A percentile compares a stretch with the other conserved stretches of the same genome.
Evolutionary conservation across 2,113 vertebrate species (phyloP).

Genomic region (Mionectes macconnelli): DNA sequence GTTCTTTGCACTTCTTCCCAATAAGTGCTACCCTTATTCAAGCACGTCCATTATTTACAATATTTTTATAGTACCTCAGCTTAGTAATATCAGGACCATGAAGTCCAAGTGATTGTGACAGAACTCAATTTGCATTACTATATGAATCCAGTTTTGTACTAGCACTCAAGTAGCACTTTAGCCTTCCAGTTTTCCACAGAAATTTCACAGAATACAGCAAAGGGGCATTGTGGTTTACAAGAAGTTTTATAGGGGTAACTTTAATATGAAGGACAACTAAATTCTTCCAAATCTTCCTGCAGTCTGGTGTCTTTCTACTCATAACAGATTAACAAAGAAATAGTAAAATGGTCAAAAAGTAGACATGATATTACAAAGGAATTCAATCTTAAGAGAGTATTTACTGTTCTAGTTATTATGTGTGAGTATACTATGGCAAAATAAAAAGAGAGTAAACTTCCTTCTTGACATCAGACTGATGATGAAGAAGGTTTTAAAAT

Average conservation of each 20-base stretch:
- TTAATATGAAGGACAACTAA: not conserved
- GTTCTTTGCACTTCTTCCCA: not conserved
- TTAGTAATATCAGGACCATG: not conserved
- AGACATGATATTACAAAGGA: not conserved
- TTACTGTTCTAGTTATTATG: not conserved
- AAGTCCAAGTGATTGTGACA: not conserved
- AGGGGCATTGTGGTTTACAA: not conserved
- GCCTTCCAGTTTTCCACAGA: not conserved
- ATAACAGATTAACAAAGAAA: not conserved
- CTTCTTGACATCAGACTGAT: not conserved
- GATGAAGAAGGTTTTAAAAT: not conserved
- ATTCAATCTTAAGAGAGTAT: not conserved
- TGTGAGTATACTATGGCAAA: not conserved
- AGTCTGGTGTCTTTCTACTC: not conserved
- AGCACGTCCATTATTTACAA: not conserved
- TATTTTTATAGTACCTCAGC: not conserved
- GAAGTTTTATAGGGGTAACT: not conserved
- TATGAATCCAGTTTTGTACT: not conserved
- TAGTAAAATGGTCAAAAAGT: not conserved
- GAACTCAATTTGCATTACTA: not conserved
- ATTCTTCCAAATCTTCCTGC: not conserved
- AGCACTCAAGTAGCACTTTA: accelerated
- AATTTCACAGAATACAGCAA: not conserved
- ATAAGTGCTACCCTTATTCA: not conserved
- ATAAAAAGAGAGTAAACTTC: not conserved